Evolutionary conservation across 2,797 vertebrate genomes (phyloP).

Genomic region (Zalophus californianus): DNA sequence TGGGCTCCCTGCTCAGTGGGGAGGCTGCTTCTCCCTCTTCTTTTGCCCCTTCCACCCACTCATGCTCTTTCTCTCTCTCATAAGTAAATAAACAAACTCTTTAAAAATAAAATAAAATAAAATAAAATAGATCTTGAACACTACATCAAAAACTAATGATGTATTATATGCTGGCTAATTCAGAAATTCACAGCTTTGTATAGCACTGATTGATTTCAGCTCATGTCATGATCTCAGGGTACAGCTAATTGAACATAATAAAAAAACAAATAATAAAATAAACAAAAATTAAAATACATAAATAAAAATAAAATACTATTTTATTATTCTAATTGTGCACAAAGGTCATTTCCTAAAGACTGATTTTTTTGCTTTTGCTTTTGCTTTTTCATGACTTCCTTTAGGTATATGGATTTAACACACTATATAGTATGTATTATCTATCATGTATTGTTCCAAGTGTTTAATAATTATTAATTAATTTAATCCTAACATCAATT

Average conservation of each 20-base stretch:
- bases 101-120: not conserved
- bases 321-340: not conserved
- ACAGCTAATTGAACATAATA: too few species aligned
- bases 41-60: not conserved
- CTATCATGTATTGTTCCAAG: not conserved
- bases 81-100: not conserved
- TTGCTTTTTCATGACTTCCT: not conserved
- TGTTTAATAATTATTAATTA: not conserved
- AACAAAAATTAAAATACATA: not conserved
- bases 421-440: not conserved
- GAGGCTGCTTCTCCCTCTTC: not conserved
- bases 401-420: not conserved
- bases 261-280: too few species aligned
- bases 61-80: not conserved
- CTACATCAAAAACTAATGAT: too few species aligned
- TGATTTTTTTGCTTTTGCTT: not conserved
- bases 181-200: too few species aligned
- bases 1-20: not conserved
- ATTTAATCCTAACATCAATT: not conserved
- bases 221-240: too few species aligned
- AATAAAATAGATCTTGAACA: too few species aligned
- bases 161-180: too few species aligned
- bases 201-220: too few species aligned
- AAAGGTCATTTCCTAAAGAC: slow-evolving; percentile 7
- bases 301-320: not conserved